phyloP scores from a whole-genome alignment of 2,797 vertebrate species.

The Lepilemur ruficaudatus region DNA sequence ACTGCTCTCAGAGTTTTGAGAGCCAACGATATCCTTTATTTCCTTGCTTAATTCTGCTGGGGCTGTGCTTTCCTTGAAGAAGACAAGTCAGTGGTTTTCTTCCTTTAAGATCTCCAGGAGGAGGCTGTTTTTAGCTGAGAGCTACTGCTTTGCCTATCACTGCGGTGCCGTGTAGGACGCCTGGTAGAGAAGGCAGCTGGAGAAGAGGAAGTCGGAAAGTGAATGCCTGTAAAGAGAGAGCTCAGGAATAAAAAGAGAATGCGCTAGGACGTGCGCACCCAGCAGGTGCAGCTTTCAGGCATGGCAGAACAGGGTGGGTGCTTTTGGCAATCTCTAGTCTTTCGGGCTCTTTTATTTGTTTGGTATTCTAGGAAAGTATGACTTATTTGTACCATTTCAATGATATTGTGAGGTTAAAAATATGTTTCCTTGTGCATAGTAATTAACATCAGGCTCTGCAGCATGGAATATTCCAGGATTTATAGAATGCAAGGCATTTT shows the following conservation, averaged over 20 bases:
- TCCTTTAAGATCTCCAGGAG: slow-evolving; percentile 23
- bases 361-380: slow-evolving; percentile 15
- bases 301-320: not conserved
- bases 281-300: not conserved
- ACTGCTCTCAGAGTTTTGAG: not conserved
- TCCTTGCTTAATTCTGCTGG: not conserved
- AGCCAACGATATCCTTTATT: not conserved
- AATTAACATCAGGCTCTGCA: slow-evolving; percentile 58
- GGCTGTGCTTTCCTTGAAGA: slow-evolving; percentile 7
- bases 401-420: slow-evolving; percentile 47
- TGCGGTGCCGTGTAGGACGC: slow-evolving; percentile 48
- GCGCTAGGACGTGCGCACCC: not conserved
- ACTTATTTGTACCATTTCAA: slow-evolving; percentile 44
- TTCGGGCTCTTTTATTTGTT: not conserved
- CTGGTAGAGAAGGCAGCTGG: slow-evolving; percentile 62
- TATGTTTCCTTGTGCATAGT: slow-evolving; percentile 47
- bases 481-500: not conserved
- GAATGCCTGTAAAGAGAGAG: not conserved
- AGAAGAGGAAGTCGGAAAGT: slow-evolving; percentile 44
- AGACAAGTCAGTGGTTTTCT: slow-evolving; percentile 43
- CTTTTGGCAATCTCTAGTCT: not conserved
- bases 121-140: slow-evolving; percentile 63
- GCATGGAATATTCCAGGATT: slow-evolving; percentile 59
- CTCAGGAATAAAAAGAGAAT: not conserved
- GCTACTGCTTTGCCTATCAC: slow-evolving; percentile 70